Evolutionary conservation across 2,113 vertebrate species (phyloP).

Genomic region (Madoqua kirkii): DNA sequence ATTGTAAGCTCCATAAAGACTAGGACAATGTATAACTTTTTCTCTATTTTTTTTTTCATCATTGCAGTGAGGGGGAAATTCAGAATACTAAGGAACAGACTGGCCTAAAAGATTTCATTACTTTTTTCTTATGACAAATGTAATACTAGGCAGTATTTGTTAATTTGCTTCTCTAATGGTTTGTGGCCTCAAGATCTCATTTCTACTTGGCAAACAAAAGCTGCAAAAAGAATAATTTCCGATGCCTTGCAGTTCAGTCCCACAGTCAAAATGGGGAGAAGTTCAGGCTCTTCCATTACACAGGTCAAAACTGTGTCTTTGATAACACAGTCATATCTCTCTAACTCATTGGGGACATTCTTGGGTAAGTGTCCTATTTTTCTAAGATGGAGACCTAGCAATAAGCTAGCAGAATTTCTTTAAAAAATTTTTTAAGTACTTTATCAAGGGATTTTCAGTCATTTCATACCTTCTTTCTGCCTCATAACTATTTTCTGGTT

Average conservation of each 20-base stretch:
- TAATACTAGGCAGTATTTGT: neutral
- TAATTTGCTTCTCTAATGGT: neutral
- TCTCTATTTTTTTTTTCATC: neutral
- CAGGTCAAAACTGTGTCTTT: neutral
- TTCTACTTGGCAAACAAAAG: neutral
- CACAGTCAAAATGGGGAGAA: neutral
- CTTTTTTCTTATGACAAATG: neutral
- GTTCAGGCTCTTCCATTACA: neutral
- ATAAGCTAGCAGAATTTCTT: neutral
- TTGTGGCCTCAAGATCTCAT: neutral
- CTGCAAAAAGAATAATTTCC: neutral
- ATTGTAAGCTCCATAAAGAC: neutral
- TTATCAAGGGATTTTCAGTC: neutral
- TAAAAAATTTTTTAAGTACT: neutral
- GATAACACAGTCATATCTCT: neutral
- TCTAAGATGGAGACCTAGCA: neutral
- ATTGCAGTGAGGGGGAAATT: neutral
- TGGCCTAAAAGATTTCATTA: neutral
- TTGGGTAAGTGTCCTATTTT: neutral
- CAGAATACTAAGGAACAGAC: neutral
- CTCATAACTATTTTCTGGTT: neutral
- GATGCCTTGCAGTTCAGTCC: neutral
- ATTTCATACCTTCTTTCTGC: neutral
- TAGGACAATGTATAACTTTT: neutral
- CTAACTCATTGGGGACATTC: neutral